These are phyloP conservation scores for Hirtodrosophila duncani DNA, from an alignment of 2,888 invertebrate genomes.

Conservation along the genomic window DNA sequence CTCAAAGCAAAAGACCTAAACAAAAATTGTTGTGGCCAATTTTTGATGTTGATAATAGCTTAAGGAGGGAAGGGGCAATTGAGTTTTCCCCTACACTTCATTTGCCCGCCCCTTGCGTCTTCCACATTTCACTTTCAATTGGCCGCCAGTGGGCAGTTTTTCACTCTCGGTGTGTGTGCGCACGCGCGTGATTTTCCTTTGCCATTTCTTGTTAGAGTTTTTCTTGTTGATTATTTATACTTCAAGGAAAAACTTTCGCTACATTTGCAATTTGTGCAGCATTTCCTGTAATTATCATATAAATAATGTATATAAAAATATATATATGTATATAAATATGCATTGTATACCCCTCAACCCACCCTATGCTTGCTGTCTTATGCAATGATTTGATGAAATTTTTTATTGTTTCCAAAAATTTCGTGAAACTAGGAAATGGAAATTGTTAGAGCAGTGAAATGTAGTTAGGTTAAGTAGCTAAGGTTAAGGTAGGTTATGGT, in stretches of 20 bases:
- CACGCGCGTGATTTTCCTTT: constrained; percentile 4
- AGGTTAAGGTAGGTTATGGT: no score
- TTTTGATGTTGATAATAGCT: background rate
- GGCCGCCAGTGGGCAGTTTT: constrained; percentile 55
- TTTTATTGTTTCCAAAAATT: no score
- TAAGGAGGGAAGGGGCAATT: no score
- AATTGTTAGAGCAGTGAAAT: no score
- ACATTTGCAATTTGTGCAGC: constrained; percentile 30
- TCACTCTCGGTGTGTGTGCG: background rate
- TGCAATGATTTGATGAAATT: background rate
- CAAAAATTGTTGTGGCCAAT: no score
- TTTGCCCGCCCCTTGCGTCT: constrained; percentile 8
- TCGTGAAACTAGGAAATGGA: no score
- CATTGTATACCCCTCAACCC: no score
- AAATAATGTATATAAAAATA: constrained; percentile 19
- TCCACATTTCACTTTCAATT: constrained; percentile 63
- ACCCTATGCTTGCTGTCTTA: background rate
- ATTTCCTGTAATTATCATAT: constrained; percentile 57
- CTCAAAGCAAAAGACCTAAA: constrained; percentile 16
- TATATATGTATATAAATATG: background rate
- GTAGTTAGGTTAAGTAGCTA: no score
- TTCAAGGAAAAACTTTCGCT: constrained; percentile 60
- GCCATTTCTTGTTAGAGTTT: constrained; percentile 29
- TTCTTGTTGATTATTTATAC: constrained; percentile 47
- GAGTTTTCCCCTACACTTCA: background rate